A percentile compares a stretch with the other conserved stretches of the same genome.
phyloP scores from a whole-genome alignment of 1,140 invertebrate genomes.

The Anoplophora glabripennis region DNA sequence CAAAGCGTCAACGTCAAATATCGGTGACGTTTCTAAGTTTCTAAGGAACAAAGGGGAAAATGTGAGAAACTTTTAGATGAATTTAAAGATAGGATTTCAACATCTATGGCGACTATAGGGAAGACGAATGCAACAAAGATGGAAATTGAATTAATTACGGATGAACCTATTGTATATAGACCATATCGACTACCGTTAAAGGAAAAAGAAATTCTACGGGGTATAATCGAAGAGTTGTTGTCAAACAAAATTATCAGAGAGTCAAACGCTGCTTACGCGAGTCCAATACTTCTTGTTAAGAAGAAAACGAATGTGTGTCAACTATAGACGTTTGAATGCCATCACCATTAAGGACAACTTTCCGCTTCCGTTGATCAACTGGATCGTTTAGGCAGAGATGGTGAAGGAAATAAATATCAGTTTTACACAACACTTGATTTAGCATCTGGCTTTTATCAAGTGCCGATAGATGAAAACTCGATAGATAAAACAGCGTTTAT shows the following conservation, averaged over 20 bases:
- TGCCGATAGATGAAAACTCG: conserved; percentile 38
- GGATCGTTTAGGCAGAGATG: conserved; percentile 29
- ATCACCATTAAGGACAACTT: conserved; percentile 29
- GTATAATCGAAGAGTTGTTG: too few relatives aligned
- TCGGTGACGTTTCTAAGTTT: too few relatives aligned
- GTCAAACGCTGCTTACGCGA: conserved; percentile 39
- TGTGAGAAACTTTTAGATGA: too few relatives aligned
- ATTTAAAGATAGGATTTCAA: too few relatives aligned
- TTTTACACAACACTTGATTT: conserved; percentile 40
- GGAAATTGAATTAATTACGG: too few relatives aligned
- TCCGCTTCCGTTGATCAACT: conserved; percentile 39
- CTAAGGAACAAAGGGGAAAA: too few relatives aligned
- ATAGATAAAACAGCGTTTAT: conserved; percentile 39
- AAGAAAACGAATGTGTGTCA: conserved; percentile 46
- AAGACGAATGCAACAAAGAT: too few relatives aligned
- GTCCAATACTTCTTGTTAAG: conserved; percentile 43
- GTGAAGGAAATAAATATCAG: conserved; percentile 21
- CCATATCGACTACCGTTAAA: too few relatives aligned
- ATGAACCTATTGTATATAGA: too few relatives aligned
- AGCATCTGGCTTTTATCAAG: conserved; percentile 31
- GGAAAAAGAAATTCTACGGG: too few relatives aligned
- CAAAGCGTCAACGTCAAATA: too few relatives aligned
- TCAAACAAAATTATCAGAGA: neutral
- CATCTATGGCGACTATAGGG: too few relatives aligned
- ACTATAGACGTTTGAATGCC: conserved; percentile 34